Evolutionary conservation across 2,113 vertebrate genomes (phyloP).

Genomic region (Telmatochromis brachygnathus): DNA sequence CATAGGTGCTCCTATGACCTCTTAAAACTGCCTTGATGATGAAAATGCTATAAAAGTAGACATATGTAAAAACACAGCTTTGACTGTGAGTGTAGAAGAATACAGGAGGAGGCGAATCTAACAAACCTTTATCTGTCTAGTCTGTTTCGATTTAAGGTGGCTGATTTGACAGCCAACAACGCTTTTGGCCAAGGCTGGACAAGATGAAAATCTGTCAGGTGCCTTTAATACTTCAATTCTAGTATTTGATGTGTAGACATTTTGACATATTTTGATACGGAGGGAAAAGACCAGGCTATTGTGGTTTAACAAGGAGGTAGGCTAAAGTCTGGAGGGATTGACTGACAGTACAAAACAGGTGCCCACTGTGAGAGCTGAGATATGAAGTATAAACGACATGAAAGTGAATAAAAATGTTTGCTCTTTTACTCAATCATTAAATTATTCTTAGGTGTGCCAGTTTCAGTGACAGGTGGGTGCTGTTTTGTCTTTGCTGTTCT

Average conservation of each 20-base stretch:
- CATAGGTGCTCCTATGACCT: neutral
- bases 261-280: neutral
- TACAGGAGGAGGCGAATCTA: neutral
- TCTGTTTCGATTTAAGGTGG: no score
- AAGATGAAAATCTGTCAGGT: neutral
- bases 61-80: neutral
- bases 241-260: neutral
- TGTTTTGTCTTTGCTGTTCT: neutral
- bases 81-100: neutral
- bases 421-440: neutral
- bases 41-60: neutral
- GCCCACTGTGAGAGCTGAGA: no score
- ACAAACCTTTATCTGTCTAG: neutral
- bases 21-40: neutral
- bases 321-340: neutral
- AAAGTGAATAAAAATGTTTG: neutral
- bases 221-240: neutral
- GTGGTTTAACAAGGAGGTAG: neutral
- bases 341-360: neutral
- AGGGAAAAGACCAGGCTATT: neutral
- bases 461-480: neutral
- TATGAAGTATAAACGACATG: neutral
- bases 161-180: neutral
- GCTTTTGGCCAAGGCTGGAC: neutral
- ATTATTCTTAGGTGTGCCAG: neutral